Conservation (phyloP, 2,888 invertebrate genomes). For the Eupithecia vulgata region DNA sequence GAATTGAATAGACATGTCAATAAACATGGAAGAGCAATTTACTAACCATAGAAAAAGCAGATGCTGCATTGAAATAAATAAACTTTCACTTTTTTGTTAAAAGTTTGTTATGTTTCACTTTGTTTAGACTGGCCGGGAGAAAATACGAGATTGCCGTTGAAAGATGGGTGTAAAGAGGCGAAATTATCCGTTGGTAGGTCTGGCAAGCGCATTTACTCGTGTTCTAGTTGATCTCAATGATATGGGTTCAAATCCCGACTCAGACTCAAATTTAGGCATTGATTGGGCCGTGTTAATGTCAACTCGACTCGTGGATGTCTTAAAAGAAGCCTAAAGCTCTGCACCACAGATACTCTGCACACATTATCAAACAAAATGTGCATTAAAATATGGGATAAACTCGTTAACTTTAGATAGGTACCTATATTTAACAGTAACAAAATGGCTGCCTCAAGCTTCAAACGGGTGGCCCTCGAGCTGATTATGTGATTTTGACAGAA, state of each 20-base stretch:
- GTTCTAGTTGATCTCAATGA: not conserved
- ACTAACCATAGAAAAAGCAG: constrained; percentile 29
- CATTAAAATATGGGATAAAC: too few species aligned
- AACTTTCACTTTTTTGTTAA: constrained; percentile 18
- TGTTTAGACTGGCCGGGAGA: constrained; percentile 42
- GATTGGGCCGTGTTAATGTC: too few species aligned
- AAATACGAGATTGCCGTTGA: constrained; percentile 43
- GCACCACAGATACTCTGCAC: too few species aligned
- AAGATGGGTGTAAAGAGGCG: constrained; percentile 30
- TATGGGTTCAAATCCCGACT: not conserved
- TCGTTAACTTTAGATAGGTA: too few species aligned
- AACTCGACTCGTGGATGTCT: too few species aligned
- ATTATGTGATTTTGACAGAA: too few species aligned
- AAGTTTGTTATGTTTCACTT: constrained; percentile 29
- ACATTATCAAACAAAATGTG: too few species aligned
- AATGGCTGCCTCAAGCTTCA: too few species aligned
- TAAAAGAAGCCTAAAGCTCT: too few species aligned
- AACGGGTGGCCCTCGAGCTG: too few species aligned
- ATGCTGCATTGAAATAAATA: constrained; percentile 21
- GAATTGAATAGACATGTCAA: constrained; percentile 15
- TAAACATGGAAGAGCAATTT: not conserved
- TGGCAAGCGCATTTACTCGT: not conserved
- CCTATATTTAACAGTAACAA: too few species aligned
- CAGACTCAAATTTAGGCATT: too few species aligned
- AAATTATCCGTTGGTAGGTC: constrained; percentile 6